Evolutionary conservation across 2,888 invertebrate genomes (phyloP), one percentile per base, ranked within the genome.

Genomic region (Mantis religiosa): DNA sequence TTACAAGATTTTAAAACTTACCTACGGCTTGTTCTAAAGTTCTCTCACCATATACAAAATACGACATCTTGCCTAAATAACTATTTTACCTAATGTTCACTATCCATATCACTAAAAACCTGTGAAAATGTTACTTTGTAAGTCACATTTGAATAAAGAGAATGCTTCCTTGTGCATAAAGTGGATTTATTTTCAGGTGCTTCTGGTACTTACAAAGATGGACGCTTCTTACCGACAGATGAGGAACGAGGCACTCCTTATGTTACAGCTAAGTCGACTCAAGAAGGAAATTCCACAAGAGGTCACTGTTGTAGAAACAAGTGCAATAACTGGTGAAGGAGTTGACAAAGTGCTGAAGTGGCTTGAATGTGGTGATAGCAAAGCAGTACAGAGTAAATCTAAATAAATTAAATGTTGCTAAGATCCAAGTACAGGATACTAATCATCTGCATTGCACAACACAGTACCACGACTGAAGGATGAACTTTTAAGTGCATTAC

Each of bases 201-300:
- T 97, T 28, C 92, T 97, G 89, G 96, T 97, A 0, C 93, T 98
- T 15, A 95, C 96, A 25, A 98, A 98, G 94, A 97, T 97, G 97
- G 97, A 98, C 91, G 95, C 96, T 1, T 97, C 97, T 8, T 97
- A 97, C 93, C 94, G 97, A 20, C 97, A 97, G 92, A 97, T 97
- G 97, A 94, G 97, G 87, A 97, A 97, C 92, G 97, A 98, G 92
- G 97, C 97, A 0, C 93, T 97, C 41, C 93, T 97, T 2, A 97
- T 97, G 96, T 93, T 98, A 90, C 97, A 97, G 92, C 95, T 96
- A 93, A 94, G 94, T 12, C 95, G 96, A 84, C 93, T 97, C 30
- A 94, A 96, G 91, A 94, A 94, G 41, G 97, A 97, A 93, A 95
- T 97, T 20, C 93, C 93, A 2, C 96, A 96, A 91, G 94, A 95